These are phyloP conservation scores for Steromphala cineraria DNA, from an alignment of 2,888 invertebrate genomes.

Conservation along the genomic window DNA sequence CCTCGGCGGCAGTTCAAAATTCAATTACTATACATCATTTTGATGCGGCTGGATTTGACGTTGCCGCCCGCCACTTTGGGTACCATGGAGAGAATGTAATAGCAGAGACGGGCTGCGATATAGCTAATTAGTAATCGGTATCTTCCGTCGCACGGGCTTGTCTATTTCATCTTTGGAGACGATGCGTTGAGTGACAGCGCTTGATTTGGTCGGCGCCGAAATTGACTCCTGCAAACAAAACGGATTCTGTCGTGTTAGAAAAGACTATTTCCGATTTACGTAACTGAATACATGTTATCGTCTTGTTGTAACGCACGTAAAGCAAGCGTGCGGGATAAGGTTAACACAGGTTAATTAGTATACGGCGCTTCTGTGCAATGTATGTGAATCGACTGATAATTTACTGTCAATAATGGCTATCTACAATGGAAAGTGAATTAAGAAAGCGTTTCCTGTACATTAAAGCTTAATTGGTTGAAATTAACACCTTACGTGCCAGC, in stretches of 20 bases:
- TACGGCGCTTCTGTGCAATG: background rate
- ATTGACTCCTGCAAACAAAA: constrained; percentile 12
- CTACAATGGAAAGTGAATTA: too few relatives aligned
- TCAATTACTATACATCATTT: constrained; percentile 52
- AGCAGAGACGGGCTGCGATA: background rate
- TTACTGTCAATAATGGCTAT: too few relatives aligned
- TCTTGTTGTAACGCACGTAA: background rate
- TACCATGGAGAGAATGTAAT: constrained; percentile 10
- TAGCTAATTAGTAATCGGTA: constrained; percentile 20
- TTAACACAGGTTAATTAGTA: background rate
- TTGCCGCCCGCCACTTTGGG: background rate
- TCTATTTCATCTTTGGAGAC: constrained; percentile 19
- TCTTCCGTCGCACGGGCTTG: constrained; percentile 17
- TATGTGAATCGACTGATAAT: too few relatives aligned
- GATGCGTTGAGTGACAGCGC: constrained; percentile 10
- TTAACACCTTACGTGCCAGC: too few relatives aligned
- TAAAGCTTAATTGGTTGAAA: too few relatives aligned
- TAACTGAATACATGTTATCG: constrained; percentile 9
- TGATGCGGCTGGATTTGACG: constrained; percentile 47
- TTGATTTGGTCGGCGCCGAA: constrained; percentile 16
- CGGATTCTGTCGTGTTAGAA: constrained; percentile 13
- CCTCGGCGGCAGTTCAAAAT: constrained; percentile 51
- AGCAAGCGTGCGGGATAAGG: constrained; percentile 2
- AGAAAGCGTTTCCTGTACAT: too few relatives aligned
- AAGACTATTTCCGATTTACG: constrained; percentile 16